Evolutionary conservation across 2,797 vertebrate genomes (phyloP), one percentile per base, ranked within the genome.

Genomic region (Dallia pectoralis): DNA sequence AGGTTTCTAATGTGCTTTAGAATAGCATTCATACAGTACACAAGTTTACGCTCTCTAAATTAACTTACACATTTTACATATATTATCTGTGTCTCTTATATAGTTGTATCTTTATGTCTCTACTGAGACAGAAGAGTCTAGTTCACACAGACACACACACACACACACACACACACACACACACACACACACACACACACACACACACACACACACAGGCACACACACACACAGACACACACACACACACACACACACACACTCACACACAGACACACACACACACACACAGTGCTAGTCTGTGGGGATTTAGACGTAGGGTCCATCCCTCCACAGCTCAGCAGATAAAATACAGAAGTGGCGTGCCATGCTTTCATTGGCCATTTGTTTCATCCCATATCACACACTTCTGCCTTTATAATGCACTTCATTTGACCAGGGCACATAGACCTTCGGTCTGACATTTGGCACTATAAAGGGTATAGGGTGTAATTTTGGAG

Each of bases 291-390:
- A 51, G 77, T 73, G 81, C 78, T 84, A 74, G 44, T 78, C 75
- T 72, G 84, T 82, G 82, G 85, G 83, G 84, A 80, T 70, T 77
- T 44, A 4, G 81, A 77, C 77, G 79, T 84, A 89, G 86, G 86
- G 66, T 2, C 81, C 40, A 0, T 77, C 75, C 81, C 53, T 25
- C 53, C 22, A 11, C 22, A 12, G 40, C 40, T 44, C 40, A 59
- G 53, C 80, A 70, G 84, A 89, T 88, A 82, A 84, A 88, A 84
- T 85, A 80, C 86, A 86, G 87, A 86, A 84, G 80, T 77, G 76
- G 81, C 73, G 80, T 77, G 77, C 83, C 79, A 82, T 86, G 85
- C 85, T 88, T 84, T 83, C 69, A 73, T 88, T 87, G 86, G 83
- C 84, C 9, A 2, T 70, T 84, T 22, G 0, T 0, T 25, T 9